These are phyloP conservation scores for Polydrusus cervinus DNA, from an alignment of 2,888 invertebrate species.

Conservation along the genomic window DNA sequence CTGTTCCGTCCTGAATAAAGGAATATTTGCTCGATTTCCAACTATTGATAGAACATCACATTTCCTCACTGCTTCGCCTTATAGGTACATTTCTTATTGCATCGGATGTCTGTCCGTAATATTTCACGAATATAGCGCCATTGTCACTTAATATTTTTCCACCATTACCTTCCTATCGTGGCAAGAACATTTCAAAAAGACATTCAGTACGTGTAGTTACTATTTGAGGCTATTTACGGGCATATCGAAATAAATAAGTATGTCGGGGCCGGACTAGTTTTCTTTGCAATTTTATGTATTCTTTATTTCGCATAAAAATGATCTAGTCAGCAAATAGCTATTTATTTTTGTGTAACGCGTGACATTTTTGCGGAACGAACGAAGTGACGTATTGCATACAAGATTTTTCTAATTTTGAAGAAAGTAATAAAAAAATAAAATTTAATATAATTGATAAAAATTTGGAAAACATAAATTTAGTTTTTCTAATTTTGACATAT, in stretches of 20 bases:
- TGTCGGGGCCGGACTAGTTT: not conserved
- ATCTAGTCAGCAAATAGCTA: no score
- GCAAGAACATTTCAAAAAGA: constrained; percentile 45
- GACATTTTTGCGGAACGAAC: no score
- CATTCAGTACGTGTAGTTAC: constrained; percentile 46
- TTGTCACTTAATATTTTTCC: constrained; percentile 51
- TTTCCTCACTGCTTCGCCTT: constrained; percentile 33
- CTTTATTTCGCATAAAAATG: no score
- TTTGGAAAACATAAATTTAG: no score
- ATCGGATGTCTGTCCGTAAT: constrained; percentile 44
- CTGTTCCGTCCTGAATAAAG: no score
- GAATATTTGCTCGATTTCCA: constrained; percentile 16
- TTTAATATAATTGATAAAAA: no score
- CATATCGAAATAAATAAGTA: constrained; percentile 34
- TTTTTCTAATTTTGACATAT: no score
- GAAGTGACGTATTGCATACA: no score
- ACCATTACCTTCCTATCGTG: constrained; percentile 53
- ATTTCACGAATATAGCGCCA: constrained; percentile 52
- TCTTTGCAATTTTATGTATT: not conserved
- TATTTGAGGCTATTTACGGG: constrained; percentile 46
- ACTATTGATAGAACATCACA: constrained; percentile 23
- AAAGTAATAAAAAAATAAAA: no score
- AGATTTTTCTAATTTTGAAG: no score
- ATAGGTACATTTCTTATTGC: constrained; percentile 39
- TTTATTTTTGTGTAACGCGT: no score